Evolutionary conservation across 2,888 invertebrate genomes (phyloP).

Genomic region (Acleris holmiana): DNA sequence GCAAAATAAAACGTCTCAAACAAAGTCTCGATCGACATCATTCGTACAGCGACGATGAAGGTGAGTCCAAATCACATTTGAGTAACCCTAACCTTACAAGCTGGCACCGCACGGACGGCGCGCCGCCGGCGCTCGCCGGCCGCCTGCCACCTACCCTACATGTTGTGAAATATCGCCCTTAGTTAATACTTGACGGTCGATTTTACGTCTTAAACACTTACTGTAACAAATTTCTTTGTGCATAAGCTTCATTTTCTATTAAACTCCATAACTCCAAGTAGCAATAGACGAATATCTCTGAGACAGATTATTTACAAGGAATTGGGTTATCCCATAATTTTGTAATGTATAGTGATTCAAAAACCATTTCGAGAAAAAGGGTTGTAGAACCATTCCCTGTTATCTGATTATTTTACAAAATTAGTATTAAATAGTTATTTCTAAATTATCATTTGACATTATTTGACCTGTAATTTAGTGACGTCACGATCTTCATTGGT

Average conservation of each 20-base stretch:
- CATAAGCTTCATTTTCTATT: background rate
- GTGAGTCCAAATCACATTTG: background rate
- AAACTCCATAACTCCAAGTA: too few relatives aligned
- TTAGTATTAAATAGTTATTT: too few relatives aligned
- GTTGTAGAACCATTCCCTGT: too few relatives aligned
- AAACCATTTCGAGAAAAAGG: too few relatives aligned
- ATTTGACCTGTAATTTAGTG: too few relatives aligned
- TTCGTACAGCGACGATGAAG: background rate
- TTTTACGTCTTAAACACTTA: background rate
- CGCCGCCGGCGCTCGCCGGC: background rate
- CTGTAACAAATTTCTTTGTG: background rate
- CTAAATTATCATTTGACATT: too few relatives aligned
- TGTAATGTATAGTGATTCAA: too few relatives aligned
- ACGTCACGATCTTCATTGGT: too few relatives aligned
- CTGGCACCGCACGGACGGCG: background rate
- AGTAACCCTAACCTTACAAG: background rate
- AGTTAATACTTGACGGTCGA: background rate
- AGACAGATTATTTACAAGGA: too few relatives aligned
- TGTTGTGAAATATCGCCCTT: background rate
- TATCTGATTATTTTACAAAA: too few relatives aligned
- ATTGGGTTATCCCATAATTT: too few relatives aligned
- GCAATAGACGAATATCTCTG: too few relatives aligned
- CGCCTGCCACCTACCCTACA: background rate
- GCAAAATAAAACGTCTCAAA: conserved; percentile 3
- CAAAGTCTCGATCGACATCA: background rate